Base-by-base conservation (phyloP, 1,140 invertebrate genomes). In the Polypedilum vanderplanki region DNA sequence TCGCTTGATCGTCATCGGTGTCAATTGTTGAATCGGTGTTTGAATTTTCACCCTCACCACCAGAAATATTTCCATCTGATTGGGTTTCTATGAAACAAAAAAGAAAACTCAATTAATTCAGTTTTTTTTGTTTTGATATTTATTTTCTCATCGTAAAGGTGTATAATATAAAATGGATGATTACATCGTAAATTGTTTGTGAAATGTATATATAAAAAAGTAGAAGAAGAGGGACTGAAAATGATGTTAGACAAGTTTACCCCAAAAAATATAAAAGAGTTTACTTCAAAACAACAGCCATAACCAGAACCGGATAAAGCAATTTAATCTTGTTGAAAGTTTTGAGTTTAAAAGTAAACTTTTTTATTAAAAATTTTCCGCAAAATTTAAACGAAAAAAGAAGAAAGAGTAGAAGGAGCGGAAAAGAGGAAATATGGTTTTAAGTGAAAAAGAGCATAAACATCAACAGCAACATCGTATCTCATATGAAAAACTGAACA, bases 1-100 rank as follows among this genome's bases (percentile, higher is more conserved):
- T 85, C 3, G 93, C 91, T 78, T 95, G 93, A 78, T 94, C 92
- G 80, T 95, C 93, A 78, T 95, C 93, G 73, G 88, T 87, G 75
- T 85, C 83, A 18, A 82, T 87, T 81, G 91, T 92, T 40, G 92
- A 87, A 17, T 89, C 88, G 18, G 90, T 89, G 83, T 91, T 91
- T 20, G 90, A 90, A 82, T 93, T 92, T 80, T 94, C 93, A 0
- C 86, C 87, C 12, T 87, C 87, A 8, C 91, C 90, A 41, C 87
- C 89, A 77, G 87, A 89, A 77, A 87, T 88, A 40, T 88, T 90
- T 81, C 91, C 90, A 79, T 91, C 90, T 18, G 90, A 91, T 77
- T 90, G 88, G 4, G 65, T 20, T 70, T 70, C 65, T 70, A 70
- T 20, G 65, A 70, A 22, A 18, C 0, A 70, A 20, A 4, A 70